Conservation (phyloP, 1,140 invertebrate genomes). For the Trypoxylus dichotomus region DNA sequence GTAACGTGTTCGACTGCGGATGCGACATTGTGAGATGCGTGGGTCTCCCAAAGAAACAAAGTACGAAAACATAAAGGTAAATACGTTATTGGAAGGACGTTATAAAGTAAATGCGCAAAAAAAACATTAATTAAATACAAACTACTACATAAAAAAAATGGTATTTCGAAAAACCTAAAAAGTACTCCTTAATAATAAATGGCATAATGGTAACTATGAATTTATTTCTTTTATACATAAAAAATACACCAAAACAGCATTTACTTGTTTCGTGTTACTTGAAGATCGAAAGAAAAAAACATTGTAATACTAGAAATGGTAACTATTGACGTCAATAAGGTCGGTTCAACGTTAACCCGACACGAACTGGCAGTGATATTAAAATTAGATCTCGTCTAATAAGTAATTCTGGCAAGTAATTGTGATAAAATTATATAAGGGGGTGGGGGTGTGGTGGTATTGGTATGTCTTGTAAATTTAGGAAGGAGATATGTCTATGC, state of each 20-base stretch:
- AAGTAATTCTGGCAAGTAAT: neutral
- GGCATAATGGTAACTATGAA: conserved; percentile 28
- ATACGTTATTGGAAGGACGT: neutral
- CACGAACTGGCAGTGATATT: neutral
- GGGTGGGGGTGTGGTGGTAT: neutral
- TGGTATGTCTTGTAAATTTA: too few relatives aligned
- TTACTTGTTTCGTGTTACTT: neutral
- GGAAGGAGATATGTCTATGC: too few relatives aligned
- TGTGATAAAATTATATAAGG: neutral
- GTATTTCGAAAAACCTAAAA: conserved; percentile 1
- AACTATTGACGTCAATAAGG: neutral
- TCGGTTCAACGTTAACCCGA: neutral
- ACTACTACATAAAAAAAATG: conserved; percentile 19
- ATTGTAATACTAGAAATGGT: neutral
- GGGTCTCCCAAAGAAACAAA: neutral
- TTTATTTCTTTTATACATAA: conserved; percentile 9
- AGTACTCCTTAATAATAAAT: conserved; percentile 16
- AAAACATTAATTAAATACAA: conserved; percentile 1
- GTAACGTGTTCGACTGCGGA: conserved; percentile 1
- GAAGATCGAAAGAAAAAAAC: neutral
- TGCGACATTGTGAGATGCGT: neutral
- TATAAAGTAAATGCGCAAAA: conserved; percentile 1
- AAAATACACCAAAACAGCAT: neutral
- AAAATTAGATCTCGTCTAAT: neutral
- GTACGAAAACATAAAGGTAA: neutral